These are phyloP conservation scores for Bruchidius siliquastri DNA, from an alignment of 2,888 invertebrate species.

Conservation along the genomic window DNA sequence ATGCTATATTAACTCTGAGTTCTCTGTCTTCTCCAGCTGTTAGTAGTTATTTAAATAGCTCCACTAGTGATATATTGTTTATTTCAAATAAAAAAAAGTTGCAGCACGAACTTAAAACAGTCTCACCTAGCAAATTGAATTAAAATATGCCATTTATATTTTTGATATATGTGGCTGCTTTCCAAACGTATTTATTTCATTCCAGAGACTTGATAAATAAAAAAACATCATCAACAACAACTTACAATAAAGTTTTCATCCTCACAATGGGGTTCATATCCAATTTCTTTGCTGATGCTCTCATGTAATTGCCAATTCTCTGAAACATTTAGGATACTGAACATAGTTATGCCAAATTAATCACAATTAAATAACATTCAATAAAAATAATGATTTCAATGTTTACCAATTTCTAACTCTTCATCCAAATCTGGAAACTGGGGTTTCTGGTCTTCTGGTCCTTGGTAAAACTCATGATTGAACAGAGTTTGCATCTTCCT, in stretches of 20 bases:
- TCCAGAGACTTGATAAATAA: too few relatives aligned
- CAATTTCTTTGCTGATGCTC: constrained; percentile 18
- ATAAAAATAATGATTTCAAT: neutral
- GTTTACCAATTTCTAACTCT: constrained; percentile 56
- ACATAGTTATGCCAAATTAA: constrained; percentile 5
- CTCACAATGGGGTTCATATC: constrained; percentile 61
- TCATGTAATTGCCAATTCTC: constrained; percentile 67
- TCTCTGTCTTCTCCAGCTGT: too few relatives aligned
- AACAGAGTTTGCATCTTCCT: constrained; percentile 81
- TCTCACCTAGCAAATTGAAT: too few relatives aligned
- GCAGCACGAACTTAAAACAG: too few relatives aligned
- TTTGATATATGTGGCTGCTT: too few relatives aligned
- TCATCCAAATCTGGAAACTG: constrained; percentile 78
- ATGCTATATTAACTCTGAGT: too few relatives aligned
- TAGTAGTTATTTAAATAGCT: too few relatives aligned
- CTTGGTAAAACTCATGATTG: constrained; percentile 80
- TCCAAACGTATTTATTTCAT: too few relatives aligned
- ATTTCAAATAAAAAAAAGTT: too few relatives aligned
- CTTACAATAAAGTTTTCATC: constrained; percentile 69
- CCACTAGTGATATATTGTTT: too few relatives aligned
- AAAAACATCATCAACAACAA: neutral
- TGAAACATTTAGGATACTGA: constrained; percentile 32
- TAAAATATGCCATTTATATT: too few relatives aligned
- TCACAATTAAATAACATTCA: too few relatives aligned
- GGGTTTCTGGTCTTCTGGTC: constrained; percentile 71